Evolutionary conservation across 2,113 vertebrate genomes (phyloP).

Genomic region (Cebidichthys violaceus): DNA sequence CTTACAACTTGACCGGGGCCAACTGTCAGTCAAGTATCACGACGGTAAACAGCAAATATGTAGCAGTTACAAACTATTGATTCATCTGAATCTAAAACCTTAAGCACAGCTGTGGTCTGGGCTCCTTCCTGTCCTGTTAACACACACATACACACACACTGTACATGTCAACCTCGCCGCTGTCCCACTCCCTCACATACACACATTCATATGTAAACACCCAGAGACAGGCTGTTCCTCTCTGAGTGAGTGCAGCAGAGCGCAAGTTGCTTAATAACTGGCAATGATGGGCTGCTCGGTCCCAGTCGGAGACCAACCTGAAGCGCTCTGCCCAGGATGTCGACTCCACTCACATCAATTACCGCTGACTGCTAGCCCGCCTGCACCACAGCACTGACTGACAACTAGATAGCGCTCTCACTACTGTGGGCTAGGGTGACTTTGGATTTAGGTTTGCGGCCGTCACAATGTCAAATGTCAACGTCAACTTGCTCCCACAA

Average conservation of each 20-base stretch:
- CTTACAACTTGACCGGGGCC: slow-evolving; percentile 29
- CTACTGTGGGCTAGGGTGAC: slow-evolving; percentile 65
- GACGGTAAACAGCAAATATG: slow-evolving; percentile 12
- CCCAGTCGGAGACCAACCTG: slow-evolving; percentile 82
- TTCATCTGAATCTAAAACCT: slow-evolving; percentile 4
- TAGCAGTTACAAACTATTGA: slow-evolving; percentile 33
- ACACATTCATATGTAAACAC: slow-evolving; percentile 74
- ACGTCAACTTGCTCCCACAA: slow-evolving; percentile 56
- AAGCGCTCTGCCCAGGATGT: slow-evolving; percentile 81
- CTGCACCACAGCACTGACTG: slow-evolving; percentile 71
- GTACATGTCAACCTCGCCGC: slow-evolving; percentile 25
- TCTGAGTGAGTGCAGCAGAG: slow-evolving; percentile 76
- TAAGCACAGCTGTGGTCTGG: slow-evolving; percentile 6
- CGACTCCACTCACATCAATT: slow-evolving; percentile 83
- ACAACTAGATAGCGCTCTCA: slow-evolving; percentile 69
- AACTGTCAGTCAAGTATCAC: slow-evolving; percentile 29
- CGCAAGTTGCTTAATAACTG: slow-evolving; percentile 83
- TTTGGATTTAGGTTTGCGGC: slow-evolving; percentile 62
- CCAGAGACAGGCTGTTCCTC: slow-evolving; percentile 65
- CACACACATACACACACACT: slow-evolving; percentile 2
- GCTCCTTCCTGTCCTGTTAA: not conserved
- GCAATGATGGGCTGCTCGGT: slow-evolving; percentile 83
- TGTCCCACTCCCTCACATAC: slow-evolving; percentile 35
- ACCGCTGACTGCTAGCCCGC: slow-evolving; percentile 71
- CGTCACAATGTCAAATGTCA: slow-evolving; percentile 67